Base-by-base conservation (phyloP, 2,888 invertebrate species). In the Tenthredo notha region DNA sequence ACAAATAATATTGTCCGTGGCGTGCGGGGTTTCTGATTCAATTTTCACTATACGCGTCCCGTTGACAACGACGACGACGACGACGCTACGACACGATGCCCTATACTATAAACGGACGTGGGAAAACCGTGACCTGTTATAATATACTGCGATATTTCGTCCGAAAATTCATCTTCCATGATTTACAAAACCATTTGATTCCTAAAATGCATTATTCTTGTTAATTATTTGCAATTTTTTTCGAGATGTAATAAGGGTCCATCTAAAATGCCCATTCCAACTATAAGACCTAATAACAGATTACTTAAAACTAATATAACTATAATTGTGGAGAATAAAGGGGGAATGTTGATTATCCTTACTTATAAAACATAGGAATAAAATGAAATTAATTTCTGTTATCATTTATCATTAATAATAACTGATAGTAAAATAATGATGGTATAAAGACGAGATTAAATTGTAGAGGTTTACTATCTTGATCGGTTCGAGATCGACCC, bases 1-100 rank as follows among this genome's bases (percentile, higher is more conserved):
- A 93, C 92, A 92, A 93, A 93, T 92, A 93, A 93, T 90, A 93
- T 93, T 92, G 92, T 92, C 91, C 89, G 88, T 88, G 91, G 90
- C 90, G 89, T 90, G 90, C 90, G 90, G 91, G 91, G 90, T 90
- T 89, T 88, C 89, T 92, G 92, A 92, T 92, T 92, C 90, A 88
- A 92, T 92, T 92, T 92, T 89, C 90, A 89, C 90, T 70, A 67
- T 50, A 43, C 80, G 80, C 80, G 80, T 80, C 80, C 61, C 80
- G 61, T 50, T 47, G 43, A 43, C 74, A n/a, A 47, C 77, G 50
- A 54, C 54, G 47, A 77, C 50, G 18, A 5, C 77, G 33, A 5
- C 77, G 33, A 77, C 50, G 29, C 5, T 50, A 25, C 75, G 29
- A 6, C 77, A n/a, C 33, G 50, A 77, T 29, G 25, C 61, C 29